Base-by-base conservation (phyloP, 1,140 invertebrate genomes). In the Diachasma alloeum region DNA sequence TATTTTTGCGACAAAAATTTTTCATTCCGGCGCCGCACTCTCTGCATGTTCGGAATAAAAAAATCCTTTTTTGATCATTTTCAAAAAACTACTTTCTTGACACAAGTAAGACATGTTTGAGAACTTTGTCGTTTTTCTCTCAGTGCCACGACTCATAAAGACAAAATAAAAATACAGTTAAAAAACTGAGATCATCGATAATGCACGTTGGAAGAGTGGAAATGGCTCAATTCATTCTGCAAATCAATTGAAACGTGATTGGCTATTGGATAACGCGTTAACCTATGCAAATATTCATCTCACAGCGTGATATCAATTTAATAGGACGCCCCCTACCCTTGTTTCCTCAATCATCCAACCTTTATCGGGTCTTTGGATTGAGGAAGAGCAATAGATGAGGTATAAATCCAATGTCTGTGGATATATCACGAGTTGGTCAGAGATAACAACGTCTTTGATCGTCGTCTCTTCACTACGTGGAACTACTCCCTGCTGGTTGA, bases 401-500 rank as follows among this genome's bases (percentile, higher is more conserved):
- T 53, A 66, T 71, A 37, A 79, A 78, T 82, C 75, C 82, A 79
- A 83, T 82, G 79, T 77, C 78, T 78, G 78, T 81, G 85, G 84
- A 86, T 88, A 88, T 88, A 88, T 87, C 86, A 88, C 82, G 80
- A 75, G 22, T 42, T 37, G 80, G 56, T 78, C 77, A 82, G 83
- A 82, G 85, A 88, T 86, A 87, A 53, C 48, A 53, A 86, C 69
- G 81, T 87, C 87, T 88, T 88, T 87, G 85, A 88, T 88, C 87
- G 82, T 83, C 46, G 82, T 83, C 46, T 63, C 72, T 78, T 83
- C 79, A 81, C 81, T 83, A 75, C 78, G 79, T 82, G 83, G 31
- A 81, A 79, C 85, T 85, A 86, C 87, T 87, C 84, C 87, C 87
- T 78, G 87, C 84, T 86, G 87, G 74, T 87, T 88, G 86, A 88